phyloP scores from a whole-genome alignment of 2,797 vertebrate species.

The Microchirus variegatus region DNA sequence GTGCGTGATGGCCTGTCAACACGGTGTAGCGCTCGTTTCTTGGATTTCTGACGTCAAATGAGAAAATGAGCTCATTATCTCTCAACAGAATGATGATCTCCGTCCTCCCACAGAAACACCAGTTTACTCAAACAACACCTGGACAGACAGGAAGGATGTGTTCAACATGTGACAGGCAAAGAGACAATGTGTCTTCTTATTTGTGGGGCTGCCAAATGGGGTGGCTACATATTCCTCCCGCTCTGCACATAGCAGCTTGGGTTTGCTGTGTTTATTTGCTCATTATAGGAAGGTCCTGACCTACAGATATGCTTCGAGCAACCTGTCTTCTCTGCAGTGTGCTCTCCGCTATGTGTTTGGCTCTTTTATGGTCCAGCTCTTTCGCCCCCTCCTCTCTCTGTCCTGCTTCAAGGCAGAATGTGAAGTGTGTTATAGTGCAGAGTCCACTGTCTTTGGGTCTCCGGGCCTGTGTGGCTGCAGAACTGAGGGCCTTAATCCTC shows the following conservation, averaged over 20 bases:
- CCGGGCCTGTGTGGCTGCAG: slow-evolving; percentile 57
- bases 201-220: slow-evolving; percentile 22
- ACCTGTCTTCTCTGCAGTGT: slow-evolving; percentile 26
- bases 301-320: slow-evolving; percentile 47
- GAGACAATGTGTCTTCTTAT: slow-evolving; percentile 31
- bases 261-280: slow-evolving; percentile 53
- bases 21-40: slow-evolving; percentile 47
- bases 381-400: slow-evolving; percentile 14
- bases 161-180: slow-evolving; percentile 45
- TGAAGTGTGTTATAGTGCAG: slow-evolving; percentile 52
- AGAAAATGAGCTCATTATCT: slow-evolving; percentile 70
- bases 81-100: slow-evolving; percentile 48
- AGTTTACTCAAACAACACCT: slow-evolving; percentile 64
- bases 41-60: slow-evolving; percentile 57
- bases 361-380: slow-evolving; percentile 39
- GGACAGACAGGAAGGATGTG: slow-evolving; percentile 11
- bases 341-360: slow-evolving; percentile 26
- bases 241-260: slow-evolving; percentile 4
- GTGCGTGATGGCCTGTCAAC: slow-evolving; percentile 67
- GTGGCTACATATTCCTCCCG: slow-evolving; percentile 6
- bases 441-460: slow-evolving; percentile 60
- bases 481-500: slow-evolving; percentile 76
- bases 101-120: slow-evolving; percentile 47
- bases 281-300: slow-evolving; percentile 62
- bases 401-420: slow-evolving; percentile 57